Evolutionary conservation across 2,888 invertebrate species (phyloP).

Genomic region (Heliconius cydno): DNA sequence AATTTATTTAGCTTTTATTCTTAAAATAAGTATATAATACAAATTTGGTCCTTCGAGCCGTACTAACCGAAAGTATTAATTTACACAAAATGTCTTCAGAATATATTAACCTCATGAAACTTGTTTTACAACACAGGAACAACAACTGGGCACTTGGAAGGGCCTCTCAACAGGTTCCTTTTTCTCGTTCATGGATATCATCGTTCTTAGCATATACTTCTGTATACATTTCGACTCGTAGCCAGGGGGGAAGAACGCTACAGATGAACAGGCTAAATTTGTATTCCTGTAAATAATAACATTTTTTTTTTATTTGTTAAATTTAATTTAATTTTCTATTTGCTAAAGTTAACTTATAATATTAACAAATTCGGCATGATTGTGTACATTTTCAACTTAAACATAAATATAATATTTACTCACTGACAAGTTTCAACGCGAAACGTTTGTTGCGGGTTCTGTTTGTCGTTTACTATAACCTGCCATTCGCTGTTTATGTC

Average conservation of each 20-base stretch:
- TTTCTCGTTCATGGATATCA: constrained; percentile 80
- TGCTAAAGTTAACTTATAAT: no score
- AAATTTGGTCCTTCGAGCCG: constrained; percentile 23
- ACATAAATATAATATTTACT: constrained; percentile 60
- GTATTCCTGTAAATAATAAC: constrained; percentile 53
- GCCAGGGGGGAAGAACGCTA: constrained; percentile 74
- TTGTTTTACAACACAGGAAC: constrained; percentile 81
- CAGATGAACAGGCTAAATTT: constrained; percentile 74
- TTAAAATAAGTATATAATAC: neutral
- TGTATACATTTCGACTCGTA: constrained; percentile 81
- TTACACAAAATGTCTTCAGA: neutral
- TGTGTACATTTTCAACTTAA: neutral
- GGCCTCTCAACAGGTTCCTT: constrained; percentile 75
- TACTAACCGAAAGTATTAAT: neutral
- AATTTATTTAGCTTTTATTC: neutral
- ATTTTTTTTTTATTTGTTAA: neutral
- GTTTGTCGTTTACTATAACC: constrained; percentile 86
- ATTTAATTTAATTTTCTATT: no score
- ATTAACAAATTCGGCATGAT: neutral
- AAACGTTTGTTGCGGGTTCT: constrained; percentile 86
- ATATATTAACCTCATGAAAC: neutral
- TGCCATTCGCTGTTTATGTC: constrained; percentile 86
- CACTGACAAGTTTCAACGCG: constrained; percentile 89
- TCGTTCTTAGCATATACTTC: constrained; percentile 77
- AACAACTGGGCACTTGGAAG: constrained; percentile 89